These are phyloP conservation scores for Drosophila lacteicornis DNA, from an alignment of 1,140 invertebrate species.

Conservation along the genomic window DNA sequence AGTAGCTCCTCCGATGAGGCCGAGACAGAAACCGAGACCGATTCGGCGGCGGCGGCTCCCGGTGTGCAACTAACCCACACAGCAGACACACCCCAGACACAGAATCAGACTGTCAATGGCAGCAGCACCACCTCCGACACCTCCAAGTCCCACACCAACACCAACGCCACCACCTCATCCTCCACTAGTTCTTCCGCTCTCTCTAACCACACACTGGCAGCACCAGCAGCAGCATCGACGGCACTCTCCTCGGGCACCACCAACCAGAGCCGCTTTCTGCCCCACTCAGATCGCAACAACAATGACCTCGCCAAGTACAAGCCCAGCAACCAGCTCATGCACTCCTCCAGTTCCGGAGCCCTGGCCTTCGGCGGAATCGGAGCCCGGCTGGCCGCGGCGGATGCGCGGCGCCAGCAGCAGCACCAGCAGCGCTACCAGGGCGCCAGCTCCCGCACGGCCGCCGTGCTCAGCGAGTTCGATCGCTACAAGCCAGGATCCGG, in stretches of 20 bases:
- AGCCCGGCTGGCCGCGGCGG: slow-evolving; percentile 72
- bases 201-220: slow-evolving; percentile 64
- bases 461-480: slow-evolving; percentile 76
- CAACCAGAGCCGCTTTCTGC: slow-evolving; percentile 69
- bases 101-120: slow-evolving; percentile 34
- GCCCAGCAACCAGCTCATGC: slow-evolving; percentile 71
- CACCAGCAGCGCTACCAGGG: slow-evolving; percentile 69
- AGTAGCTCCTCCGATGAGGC: slow-evolving; percentile 78
- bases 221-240: slow-evolving; percentile 56
- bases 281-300: slow-evolving; percentile 79
- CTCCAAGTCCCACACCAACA: slow-evolving; percentile 26
- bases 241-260: slow-evolving; percentile 34
- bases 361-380: slow-evolving; percentile 81
- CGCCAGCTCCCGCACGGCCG: slow-evolving; percentile 74
- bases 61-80: slow-evolving; percentile 72
- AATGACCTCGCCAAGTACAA: slow-evolving; percentile 78
- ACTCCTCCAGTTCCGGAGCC: slow-evolving; percentile 79
- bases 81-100: slow-evolving; percentile 31
- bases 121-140: slow-evolving; percentile 30
- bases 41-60: slow-evolving; percentile 37
- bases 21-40: slow-evolving; percentile 46
- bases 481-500: slow-evolving; percentile 58
- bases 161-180: slow-evolving; percentile 37
- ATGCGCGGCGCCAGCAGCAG: slow-evolving; percentile 63
- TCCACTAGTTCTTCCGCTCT: slow-evolving; percentile 57